A percentile compares a stretch with the other conserved stretches of the same genome.
Conservation (phyloP, 1,140 invertebrate species). For the Aphis gossypii region DNA sequence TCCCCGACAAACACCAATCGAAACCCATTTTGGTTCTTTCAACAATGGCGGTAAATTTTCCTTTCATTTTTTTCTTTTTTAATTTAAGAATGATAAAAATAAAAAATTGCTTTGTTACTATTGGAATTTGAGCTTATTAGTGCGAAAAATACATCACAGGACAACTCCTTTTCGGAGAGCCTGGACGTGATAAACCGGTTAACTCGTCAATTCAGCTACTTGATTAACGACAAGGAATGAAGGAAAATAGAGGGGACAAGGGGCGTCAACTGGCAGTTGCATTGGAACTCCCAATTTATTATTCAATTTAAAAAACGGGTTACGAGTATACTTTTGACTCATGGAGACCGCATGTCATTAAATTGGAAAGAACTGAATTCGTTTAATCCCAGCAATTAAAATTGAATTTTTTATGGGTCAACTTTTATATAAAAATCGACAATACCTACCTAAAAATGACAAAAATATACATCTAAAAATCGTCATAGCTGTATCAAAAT, state of each 20-base stretch:
- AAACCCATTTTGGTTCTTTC: conserved; percentile 44
- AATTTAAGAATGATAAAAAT: background rate
- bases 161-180: conserved; percentile 36
- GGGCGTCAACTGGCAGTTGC: conserved; percentile 46
- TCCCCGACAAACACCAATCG: conserved; percentile 48
- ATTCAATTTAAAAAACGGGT: conserved; percentile 58
- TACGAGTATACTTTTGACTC: conserved; percentile 25
- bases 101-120: conserved; percentile 4
- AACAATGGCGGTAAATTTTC: conserved; percentile 38
- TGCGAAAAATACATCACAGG: conserved; percentile 46
- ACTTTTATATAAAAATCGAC: background rate
- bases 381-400: conserved; percentile 39
- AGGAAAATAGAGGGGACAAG: background rate
- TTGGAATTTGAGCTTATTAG: conserved; percentile 56
- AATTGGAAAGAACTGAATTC: conserved; percentile 38
- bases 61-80: conserved; percentile 37
- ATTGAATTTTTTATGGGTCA: conserved; percentile 27
- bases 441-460: background rate
- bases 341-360: conserved; percentile 32
- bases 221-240: conserved; percentile 43
- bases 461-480: conserved; percentile 30
- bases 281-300: conserved; percentile 55
- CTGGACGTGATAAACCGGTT: conserved; percentile 54
- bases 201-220: conserved; percentile 51
- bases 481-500: conserved; percentile 13